phyloP scores from a whole-genome alignment of 2,113 vertebrate genomes.

The Ptyas mucosa region DNA sequence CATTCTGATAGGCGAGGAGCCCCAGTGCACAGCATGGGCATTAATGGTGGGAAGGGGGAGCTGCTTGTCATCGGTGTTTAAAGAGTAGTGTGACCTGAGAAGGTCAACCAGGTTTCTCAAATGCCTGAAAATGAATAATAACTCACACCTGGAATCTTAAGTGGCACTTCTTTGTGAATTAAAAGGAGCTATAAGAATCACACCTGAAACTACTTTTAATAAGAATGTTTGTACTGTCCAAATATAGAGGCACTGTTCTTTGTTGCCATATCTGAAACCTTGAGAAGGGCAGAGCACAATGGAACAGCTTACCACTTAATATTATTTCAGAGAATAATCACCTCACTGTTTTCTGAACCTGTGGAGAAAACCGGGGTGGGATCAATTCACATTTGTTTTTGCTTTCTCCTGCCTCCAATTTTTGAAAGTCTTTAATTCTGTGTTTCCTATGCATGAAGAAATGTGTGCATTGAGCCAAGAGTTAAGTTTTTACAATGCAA shows the following conservation, averaged over 20 bases:
- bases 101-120: conserved; percentile 11
- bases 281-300: neutral
- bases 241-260: neutral
- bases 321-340: neutral
- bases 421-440: neutral
- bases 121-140: conserved; percentile 28
- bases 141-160: conserved; percentile 17
- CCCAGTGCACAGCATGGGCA: neutral
- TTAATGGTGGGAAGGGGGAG: neutral
- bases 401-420: neutral
- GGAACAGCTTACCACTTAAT: neutral
- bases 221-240: neutral
- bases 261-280: neutral
- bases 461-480: neutral
- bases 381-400: neutral
- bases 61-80: neutral
- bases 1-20: neutral
- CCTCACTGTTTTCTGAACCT: neutral
- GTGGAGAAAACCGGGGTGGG: neutral
- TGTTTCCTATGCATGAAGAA: neutral
- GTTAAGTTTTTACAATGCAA: neutral
- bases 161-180: neutral
- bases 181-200: neutral
- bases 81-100: conserved; percentile 3
- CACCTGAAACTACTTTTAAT: neutral